Base-by-base conservation (phyloP, 1,140 invertebrate genomes). In the Rhagoletis zephyria region DNA sequence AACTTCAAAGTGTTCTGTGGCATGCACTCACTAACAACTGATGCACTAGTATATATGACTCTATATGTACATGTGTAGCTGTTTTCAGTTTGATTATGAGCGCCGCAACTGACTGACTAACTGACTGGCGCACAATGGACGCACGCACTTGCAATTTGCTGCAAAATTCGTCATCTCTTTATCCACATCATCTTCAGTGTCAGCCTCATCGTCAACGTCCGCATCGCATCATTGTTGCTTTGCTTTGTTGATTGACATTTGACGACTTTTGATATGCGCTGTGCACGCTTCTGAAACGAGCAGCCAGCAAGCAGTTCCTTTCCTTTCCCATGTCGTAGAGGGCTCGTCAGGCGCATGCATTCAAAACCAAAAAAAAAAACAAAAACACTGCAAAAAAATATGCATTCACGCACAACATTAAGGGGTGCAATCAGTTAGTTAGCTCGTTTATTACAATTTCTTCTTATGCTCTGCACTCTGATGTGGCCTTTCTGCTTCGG, bases 191-290 rank as follows among this genome's bases (percentile, higher is more conserved):
- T 86, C 59, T 86, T 30, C 59, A 30, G 30, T 30, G 59, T 86
- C 45, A 86, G 40, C 85, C 59, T 86, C 85, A 86, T 1, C 42
- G 40, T 85, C 70, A 64, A 16, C 63, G 16, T n/a, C 77, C 9
- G 45, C 59, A 85, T 30, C 70, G 19, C 30, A 30, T 77, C 85
- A 77, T 0, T 45, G 70, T 3, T 42, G 60, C 30, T 30, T 16
- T 67, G 61, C 63, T 56, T 85, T 88, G 60, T 87, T 88, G 88
- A 88, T 88, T 88, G 88, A 87, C 88, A 88, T 87, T 88, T 88
- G 88, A 87, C 86, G 88, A 88, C 88, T 88, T 88, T 87, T 87
- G 88, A 87, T 30, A 30, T 88, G 88, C 86, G 88, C 81, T 63
- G 59, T 77, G 87, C 85, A 86, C 85, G 67, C 51, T 59, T 77